Evolutionary conservation across 1,140 invertebrate species (phyloP), one percentile per base, ranked within the genome.

Genomic region (Macrostomum lignano): DNA sequence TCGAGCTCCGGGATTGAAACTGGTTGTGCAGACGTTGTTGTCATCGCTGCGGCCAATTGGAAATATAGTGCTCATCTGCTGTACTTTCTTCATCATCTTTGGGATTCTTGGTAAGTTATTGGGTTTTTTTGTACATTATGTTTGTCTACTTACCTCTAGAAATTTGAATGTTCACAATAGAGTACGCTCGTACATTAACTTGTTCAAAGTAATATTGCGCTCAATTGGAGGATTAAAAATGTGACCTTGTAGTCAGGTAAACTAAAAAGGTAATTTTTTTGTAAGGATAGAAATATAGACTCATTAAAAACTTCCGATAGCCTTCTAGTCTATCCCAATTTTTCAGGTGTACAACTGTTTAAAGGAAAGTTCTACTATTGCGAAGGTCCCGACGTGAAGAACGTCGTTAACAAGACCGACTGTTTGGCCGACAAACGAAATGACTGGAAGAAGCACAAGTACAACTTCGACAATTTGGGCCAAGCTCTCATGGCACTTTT

Each of bases 71-170:
- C 67, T 98, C 23, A 98, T 98, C 51, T 96, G 91, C 53, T 94
- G 84, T 55, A 96, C 91, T 33, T 98, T 98, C 61, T 98, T 98
- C 63, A 84, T 98, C 37, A 98, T 98, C 46, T 98, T 98, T 55
- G 91, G 88, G 22, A 98, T 98, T 42, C 64, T 98, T 10, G 91
- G 91, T 35, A 88, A 66, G 63, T 67, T 44, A 44, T 45, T 40
- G 23, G 15, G 7, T 26, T 38, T 3, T 19, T 22, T 6, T 17
- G 11, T 38, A 24, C 30, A 7, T 23, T 24, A 37, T 37, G 31
- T 26, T 14, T 36, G 21, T 60, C 35, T 15, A 5, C 19, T 21
- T 9, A 24, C 9, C 13, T n/a, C 23, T 24, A 24, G 10, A 9
- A 9, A 24, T 24, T 24, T 24, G 23, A 24, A n/a, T 9, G 23